Base-by-base conservation (phyloP, 2,797 vertebrate genomes). In the Calcarius lapponicus region DNA sequence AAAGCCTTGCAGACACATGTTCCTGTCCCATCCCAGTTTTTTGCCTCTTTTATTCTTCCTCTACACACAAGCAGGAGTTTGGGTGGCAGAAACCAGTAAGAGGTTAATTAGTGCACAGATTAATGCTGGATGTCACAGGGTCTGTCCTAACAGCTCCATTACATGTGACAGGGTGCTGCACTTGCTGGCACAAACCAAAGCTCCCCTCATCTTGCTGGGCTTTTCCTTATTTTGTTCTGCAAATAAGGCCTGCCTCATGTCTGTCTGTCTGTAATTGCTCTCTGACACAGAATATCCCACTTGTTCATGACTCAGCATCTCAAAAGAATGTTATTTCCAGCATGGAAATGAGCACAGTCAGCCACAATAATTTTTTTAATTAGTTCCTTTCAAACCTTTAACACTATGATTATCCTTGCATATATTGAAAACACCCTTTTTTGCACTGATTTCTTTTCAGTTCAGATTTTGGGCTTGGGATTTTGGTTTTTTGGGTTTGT, bases 121-220 rank as follows among this genome's bases (percentile, higher is more conserved):
- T 70, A 64, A 34, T 43, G 22, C 28, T 43, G 9, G 14, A 7
- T 87, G n/a, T 61, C 38, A 38, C 24, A 20, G 7, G 8, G 15
- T 70, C 42, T 76, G 32, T 62, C 50, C 60, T 56, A 24, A n/a
- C 34, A 79, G 34, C 24, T 75, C 66, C 28, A 15, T 42, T n/a
- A 65, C 9, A 3, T 4, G 22, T 38, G 64, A 18, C 21, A 57
- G 42, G 6, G 28, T 51, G n/a, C 42, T 57, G 28, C 0, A 0
- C 17, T 73, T 85, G 45, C n/a, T 6, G 20, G 25, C 22, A 82
- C 36, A 54, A 78, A 60, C 21, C 21, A 81, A 61, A 87, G n/a
- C 12, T 87, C 64, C 12, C 54, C 34, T 61, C 15, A 40, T 36
- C 34, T 66, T 85, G 4, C 9, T 80, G 17, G 0, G 16, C 51